phyloP scores from a whole-genome alignment of 2,888 invertebrate species.

The Ditylenchus weischeri region DNA sequence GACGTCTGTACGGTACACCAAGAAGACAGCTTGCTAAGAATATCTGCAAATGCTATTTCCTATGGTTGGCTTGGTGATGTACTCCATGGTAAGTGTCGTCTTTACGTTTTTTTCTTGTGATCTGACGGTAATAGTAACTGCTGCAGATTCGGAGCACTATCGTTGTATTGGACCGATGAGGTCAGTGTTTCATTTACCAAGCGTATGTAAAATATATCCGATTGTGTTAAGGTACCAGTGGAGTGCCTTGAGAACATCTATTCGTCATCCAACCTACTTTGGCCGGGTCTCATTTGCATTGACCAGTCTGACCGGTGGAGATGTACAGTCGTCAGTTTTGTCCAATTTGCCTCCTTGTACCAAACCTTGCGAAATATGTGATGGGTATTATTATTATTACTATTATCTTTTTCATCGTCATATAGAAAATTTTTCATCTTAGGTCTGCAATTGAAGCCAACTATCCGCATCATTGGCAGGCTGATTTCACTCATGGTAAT shows the following conservation, averaged over 20 bases:
- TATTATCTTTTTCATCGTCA: background rate
- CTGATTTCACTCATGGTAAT: slow-evolving; percentile 45
- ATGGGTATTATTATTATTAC: slow-evolving; percentile 18
- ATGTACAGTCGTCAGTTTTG: slow-evolving; percentile 23
- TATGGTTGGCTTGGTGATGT: slow-evolving; percentile 84
- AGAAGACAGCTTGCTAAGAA: slow-evolving; percentile 66
- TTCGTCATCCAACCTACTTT: slow-evolving; percentile 52
- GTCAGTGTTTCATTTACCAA: background rate
- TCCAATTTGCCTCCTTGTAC: slow-evolving; percentile 45
- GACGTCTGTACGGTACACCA: slow-evolving; percentile 75
- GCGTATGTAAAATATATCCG: no score
- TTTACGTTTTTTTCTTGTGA: background rate
- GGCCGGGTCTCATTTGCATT: slow-evolving; percentile 39
- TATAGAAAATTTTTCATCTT: slow-evolving; percentile 13
- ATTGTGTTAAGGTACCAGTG: slow-evolving; percentile 64
- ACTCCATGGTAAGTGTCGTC: slow-evolving; percentile 61
- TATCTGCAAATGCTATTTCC: slow-evolving; percentile 75
- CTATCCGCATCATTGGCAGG: slow-evolving; percentile 41
- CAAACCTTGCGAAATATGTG: slow-evolving; percentile 46
- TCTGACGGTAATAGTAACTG: background rate
- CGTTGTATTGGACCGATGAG: slow-evolving; percentile 79
- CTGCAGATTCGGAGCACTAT: slow-evolving; percentile 72
- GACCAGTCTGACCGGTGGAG: slow-evolving; percentile 20
- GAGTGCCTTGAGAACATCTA: slow-evolving; percentile 53
- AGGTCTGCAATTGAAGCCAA: slow-evolving; percentile 25